Evolutionary conservation across 2,113 vertebrate species (phyloP), one percentile per base, ranked within the genome.

Genomic region (Rhinopomastus cyanomelas): DNA sequence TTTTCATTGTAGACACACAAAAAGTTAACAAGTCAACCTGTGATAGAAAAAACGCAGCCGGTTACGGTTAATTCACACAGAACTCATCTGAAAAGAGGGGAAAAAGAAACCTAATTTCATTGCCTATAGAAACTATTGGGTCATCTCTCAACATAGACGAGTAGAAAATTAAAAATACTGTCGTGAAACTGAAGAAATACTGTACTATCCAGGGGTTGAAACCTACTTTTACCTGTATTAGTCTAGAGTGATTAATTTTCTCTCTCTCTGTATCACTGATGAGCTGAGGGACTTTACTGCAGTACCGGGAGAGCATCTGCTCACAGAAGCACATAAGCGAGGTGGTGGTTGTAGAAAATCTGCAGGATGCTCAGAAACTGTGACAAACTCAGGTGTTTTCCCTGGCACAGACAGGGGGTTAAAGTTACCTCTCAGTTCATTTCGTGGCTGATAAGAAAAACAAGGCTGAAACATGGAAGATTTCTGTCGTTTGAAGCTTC

Each of bases 1-100:
- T 97, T 98, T 96, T 97, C 97, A 89, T 97, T 97, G 96, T 97
- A 97, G 97, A 98, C 97, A 97, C 97, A 97, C 90, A 96, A 96
- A 97, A 96, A 96, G 95, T 93, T 94, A 96, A 81, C 90, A 96
- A 95, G 94, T 89, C 94, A 94, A 96, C 94, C 91, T 88, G 95
- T 97, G 96, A 96, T 95, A 97, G 93, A 96, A 96, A 94, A 97
- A 97, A 96, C 81, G 80, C 92, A 90, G 96, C 93, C 49, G 27
- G 75, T 91, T 94, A 97, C 88, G 85, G 81, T n/a, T 94, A 93
- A 95, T 76, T 88, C 94, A 94, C 94, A 89, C 86, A 94, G 88
- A 96, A 96, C 93, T 94, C 88, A 96, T 66, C 93, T 92, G 91
- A 72, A 91, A 91, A 96, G 82, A 94, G 81, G 85, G 67, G 49